These are phyloP conservation scores for Heliconius aoede DNA, from an alignment of 2,888 invertebrate genomes.

Conservation along the genomic window DNA sequence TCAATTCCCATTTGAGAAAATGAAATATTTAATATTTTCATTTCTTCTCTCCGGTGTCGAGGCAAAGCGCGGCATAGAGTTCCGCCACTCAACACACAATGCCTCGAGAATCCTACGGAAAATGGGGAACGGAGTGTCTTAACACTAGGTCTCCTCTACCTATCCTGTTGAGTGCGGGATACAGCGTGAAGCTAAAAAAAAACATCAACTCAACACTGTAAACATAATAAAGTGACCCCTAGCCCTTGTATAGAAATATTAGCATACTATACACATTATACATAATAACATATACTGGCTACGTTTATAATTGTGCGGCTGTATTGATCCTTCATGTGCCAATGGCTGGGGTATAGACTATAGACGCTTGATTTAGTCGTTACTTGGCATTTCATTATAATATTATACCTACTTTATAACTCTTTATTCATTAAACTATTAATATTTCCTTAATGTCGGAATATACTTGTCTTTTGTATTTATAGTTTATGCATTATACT, in stretches of 20 bases:
- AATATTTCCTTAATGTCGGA: constrained; percentile 19
- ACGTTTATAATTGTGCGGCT: constrained; percentile 42
- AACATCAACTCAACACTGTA: not conserved
- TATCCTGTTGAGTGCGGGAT: too few species aligned
- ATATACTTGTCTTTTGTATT: not conserved
- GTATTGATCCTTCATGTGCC: constrained; percentile 39
- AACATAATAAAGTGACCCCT: constrained; percentile 8
- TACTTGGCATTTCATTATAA: constrained; percentile 19
- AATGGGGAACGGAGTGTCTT: too few species aligned
- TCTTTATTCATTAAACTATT: constrained; percentile 8
- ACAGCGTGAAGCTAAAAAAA: too few species aligned
- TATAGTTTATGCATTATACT: not conserved
- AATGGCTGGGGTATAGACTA: not conserved
- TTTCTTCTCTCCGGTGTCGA: too few species aligned
- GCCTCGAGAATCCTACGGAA: too few species aligned
- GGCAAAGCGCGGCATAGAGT: too few species aligned
- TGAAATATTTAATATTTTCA: too few species aligned
- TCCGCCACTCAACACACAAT: too few species aligned
- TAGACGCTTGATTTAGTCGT: constrained; percentile 14
- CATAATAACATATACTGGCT: constrained; percentile 7
- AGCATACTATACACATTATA: constrained; percentile 37
- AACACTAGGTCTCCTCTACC: too few species aligned
- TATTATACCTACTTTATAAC: constrained; percentile 1
- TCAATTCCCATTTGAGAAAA: too few species aligned
- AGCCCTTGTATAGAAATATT: constrained; percentile 23